Conservation (phyloP, 2,888 invertebrate genomes). For the Mythimna ferrago region DNA sequence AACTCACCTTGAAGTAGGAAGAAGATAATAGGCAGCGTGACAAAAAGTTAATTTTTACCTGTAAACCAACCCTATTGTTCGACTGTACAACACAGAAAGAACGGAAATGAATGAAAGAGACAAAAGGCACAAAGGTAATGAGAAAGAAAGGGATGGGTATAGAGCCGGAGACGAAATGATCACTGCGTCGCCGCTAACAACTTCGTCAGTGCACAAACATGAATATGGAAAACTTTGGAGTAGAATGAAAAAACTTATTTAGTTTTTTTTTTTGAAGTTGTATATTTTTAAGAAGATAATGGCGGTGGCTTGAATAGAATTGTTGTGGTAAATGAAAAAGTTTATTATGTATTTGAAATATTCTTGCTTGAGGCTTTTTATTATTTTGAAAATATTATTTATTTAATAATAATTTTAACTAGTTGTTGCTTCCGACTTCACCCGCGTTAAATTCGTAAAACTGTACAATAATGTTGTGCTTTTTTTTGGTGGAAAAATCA, state of each 20-base stretch:
- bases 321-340: slow-evolving; percentile 2
- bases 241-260: slow-evolving; percentile 14
- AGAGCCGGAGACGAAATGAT: slow-evolving; percentile 67
- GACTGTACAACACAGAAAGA: slow-evolving; percentile 27
- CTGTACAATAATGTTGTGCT: too few species aligned
- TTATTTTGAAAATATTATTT: not conserved
- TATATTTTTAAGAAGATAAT: slow-evolving; percentile 4
- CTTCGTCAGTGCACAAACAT: slow-evolving; percentile 66
- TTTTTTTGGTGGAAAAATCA: too few species aligned
- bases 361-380: not conserved
- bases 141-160: slow-evolving; percentile 46
- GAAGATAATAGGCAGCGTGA: too few species aligned
- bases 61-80: not conserved
- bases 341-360: not conserved
- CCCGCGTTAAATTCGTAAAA: too few species aligned
- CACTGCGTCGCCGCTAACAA: slow-evolving; percentile 68
- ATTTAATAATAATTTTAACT: too few species aligned
- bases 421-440: too few species aligned
- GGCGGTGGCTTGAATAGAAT: not conserved
- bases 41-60: not conserved
- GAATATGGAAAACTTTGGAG: slow-evolving; percentile 60
- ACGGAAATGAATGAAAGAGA: slow-evolving; percentile 42
- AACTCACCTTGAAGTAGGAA: too few species aligned
- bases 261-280: slow-evolving; percentile 12
- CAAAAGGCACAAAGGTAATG: slow-evolving; percentile 21